Percentiles rank a stretch among this genome's conserved stretches.
Conservation (phyloP, 2,113 vertebrate species). For the Trichomycterus rosablanca region DNA sequence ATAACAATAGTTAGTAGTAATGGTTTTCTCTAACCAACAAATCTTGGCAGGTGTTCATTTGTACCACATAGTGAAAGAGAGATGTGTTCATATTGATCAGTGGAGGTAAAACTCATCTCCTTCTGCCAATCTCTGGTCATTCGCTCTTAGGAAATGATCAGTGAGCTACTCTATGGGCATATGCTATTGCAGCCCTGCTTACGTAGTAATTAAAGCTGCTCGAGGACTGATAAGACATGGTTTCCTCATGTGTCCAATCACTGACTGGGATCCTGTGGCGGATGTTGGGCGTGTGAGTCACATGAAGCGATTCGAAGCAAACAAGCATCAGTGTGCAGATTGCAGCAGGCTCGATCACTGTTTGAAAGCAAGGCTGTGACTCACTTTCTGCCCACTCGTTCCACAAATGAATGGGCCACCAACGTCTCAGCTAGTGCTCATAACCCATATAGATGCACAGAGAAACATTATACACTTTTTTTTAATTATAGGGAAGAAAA, state of each 20-base stretch:
- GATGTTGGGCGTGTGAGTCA: constrained; percentile 21
- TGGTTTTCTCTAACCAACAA: too few relatives aligned
- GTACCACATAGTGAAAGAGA: constrained; percentile 27
- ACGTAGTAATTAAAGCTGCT: constrained; percentile 34
- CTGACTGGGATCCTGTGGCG: constrained; percentile 2
- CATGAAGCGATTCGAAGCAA: constrained; percentile 18
- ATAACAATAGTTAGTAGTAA: too few relatives aligned
- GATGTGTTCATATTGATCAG: constrained; percentile 29
- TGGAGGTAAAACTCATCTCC: constrained; percentile 21
- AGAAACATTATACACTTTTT: too few relatives aligned
- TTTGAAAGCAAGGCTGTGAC: constrained; percentile 17
- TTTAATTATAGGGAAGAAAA: too few relatives aligned
- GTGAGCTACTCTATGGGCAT: constrained; percentile 24
- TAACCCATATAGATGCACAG: neutral
- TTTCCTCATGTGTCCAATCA: neutral
- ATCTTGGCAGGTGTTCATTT: too few relatives aligned
- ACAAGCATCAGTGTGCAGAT: constrained; percentile 27
- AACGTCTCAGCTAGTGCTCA: constrained; percentile 8
- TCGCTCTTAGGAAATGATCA: constrained; percentile 26
- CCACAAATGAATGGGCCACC: constrained; percentile 9
- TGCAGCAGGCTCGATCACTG: constrained; percentile 24
- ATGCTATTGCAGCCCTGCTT: neutral
- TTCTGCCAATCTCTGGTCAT: constrained; percentile 14
- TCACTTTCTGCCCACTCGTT: constrained; percentile 32
- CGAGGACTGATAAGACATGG: constrained; percentile 17